These are phyloP conservation scores for Cichlasoma orientale DNA, from an alignment of 2,797 vertebrate genomes.

Conservation along the genomic window DNA sequence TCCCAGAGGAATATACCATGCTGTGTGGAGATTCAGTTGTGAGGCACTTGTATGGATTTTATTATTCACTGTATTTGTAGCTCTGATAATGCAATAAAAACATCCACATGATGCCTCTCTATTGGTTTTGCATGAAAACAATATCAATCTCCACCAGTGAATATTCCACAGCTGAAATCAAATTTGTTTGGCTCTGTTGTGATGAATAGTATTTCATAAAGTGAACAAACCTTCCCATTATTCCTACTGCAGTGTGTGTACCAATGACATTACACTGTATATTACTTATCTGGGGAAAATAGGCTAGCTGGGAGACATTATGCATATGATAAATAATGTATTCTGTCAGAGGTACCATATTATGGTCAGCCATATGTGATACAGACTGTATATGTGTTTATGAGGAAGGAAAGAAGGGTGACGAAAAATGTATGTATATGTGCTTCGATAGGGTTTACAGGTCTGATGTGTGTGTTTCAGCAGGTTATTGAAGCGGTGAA, in stretches of 20 bases:
- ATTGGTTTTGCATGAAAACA: conserved; percentile 79
- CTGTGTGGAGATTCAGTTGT: conserved; percentile 45
- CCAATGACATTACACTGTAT: conserved; percentile 73
- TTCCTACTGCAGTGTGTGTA: conserved; percentile 57
- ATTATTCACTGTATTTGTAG: conserved; percentile 67
- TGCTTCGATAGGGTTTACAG: conserved; percentile 16
- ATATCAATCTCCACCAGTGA: conserved; percentile 70
- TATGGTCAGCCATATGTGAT: conserved; percentile 69
- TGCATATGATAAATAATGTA: conserved; percentile 78
- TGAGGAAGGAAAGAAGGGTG: conserved; percentile 2
- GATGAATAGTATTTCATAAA: conserved; percentile 84
- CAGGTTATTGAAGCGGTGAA: conserved; percentile 24
- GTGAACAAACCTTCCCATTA: conserved; percentile 77
- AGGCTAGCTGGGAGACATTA: conserved; percentile 75
- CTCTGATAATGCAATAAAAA: conserved; percentile 69
- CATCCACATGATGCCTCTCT: conserved; percentile 61
- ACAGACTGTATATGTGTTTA: conserved; percentile 28
- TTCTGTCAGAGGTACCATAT: conserved; percentile 73
- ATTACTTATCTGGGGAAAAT: conserved; percentile 78
- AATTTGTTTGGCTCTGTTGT: conserved; percentile 79
- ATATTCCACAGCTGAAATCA: conserved; percentile 75
- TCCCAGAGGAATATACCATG: conserved; percentile 6
- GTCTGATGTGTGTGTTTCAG: conserved; percentile 25
- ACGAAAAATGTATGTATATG: neutral
- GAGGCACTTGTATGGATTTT: conserved; percentile 35